Evolutionary conservation across 1,140 invertebrate genomes (phyloP).

Genomic region (Apis mellifera): DNA sequence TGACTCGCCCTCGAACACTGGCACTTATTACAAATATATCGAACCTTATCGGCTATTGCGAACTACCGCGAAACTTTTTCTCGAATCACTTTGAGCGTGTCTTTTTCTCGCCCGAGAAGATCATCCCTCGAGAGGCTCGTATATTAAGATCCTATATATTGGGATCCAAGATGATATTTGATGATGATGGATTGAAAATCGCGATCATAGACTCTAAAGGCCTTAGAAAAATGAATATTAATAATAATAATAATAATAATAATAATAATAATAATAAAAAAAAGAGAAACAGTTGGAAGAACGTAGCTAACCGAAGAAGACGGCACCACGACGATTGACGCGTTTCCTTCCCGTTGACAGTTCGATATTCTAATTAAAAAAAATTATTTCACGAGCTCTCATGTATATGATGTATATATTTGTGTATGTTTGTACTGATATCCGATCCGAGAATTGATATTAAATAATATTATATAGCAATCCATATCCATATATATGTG

Average conservation of each 20-base stretch:
- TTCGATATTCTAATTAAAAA: conserved; percentile 12
- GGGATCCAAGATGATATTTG: neutral
- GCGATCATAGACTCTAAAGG: conserved; percentile 33
- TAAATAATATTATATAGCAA: neutral
- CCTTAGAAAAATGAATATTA: conserved; percentile 9
- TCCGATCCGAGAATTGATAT: conserved; percentile 57
- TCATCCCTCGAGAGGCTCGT: conserved; percentile 19
- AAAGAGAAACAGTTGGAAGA: conserved; percentile 50
- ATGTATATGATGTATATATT: conserved; percentile 18
- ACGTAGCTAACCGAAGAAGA: conserved; percentile 55
- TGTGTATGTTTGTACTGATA: conserved; percentile 75
- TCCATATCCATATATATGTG: neutral
- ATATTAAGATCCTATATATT: neutral
- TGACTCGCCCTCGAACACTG: conserved; percentile 19
- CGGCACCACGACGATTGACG: conserved; percentile 15
- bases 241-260: neutral
- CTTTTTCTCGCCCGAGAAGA: neutral
- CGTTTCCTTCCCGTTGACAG: neutral
- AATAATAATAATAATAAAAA: neutral
- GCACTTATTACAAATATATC: conserved; percentile 6
- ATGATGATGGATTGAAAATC: neutral
- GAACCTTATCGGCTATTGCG: neutral
- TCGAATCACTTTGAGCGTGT: conserved; percentile 2
- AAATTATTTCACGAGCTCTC: conserved; percentile 3
- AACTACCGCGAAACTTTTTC: conserved; percentile 4